Percentiles rank a stretch among this genome's conserved stretches.
Conservation (phyloP, 2,113 vertebrate genomes). For the Rissa tridactyla region DNA sequence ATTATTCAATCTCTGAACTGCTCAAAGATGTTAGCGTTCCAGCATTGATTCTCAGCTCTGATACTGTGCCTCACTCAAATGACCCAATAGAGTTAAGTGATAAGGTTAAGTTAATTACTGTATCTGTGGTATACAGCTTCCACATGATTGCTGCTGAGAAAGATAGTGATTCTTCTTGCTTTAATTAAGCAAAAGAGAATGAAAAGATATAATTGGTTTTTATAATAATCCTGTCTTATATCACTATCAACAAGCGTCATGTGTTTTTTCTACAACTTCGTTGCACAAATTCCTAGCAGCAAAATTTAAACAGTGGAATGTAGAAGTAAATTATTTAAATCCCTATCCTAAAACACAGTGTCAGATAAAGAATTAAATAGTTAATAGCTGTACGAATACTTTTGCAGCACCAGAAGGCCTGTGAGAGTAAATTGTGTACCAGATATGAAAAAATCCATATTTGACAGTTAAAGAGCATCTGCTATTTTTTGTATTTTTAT, state of each 20-base stretch:
- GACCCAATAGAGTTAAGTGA: conserved; percentile 90
- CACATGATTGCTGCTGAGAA: conserved; percentile 86
- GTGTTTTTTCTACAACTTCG: conserved; percentile 55
- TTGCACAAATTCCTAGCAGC: conserved; percentile 38
- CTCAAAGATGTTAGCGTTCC: conserved; percentile 48
- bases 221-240: conserved; percentile 77
- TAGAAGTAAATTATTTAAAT: conserved; percentile 41
- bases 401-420: neutral
- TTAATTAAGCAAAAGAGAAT: conserved; percentile 94
- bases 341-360: conserved; percentile 16
- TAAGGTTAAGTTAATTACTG: conserved; percentile 93
- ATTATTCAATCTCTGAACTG: conserved; percentile 58
- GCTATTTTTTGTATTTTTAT: neutral
- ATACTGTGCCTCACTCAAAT: conserved; percentile 79
- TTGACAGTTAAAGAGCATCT: conserved; percentile 13
- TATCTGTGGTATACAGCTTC: conserved; percentile 86
- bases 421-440: conserved; percentile 23
- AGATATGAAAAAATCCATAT: neutral
- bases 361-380: conserved; percentile 57
- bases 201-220: conserved; percentile 85
- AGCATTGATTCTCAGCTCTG: conserved; percentile 72
- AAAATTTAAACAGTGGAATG: conserved; percentile 22
- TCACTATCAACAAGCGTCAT: conserved; percentile 61
- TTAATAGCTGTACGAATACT: conserved; percentile 33
- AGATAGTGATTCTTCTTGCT: conserved; percentile 84